Evolutionary conservation across 2,888 invertebrate species (phyloP), one percentile per base, ranked within the genome.

Genomic region (Chesias legatella): DNA sequence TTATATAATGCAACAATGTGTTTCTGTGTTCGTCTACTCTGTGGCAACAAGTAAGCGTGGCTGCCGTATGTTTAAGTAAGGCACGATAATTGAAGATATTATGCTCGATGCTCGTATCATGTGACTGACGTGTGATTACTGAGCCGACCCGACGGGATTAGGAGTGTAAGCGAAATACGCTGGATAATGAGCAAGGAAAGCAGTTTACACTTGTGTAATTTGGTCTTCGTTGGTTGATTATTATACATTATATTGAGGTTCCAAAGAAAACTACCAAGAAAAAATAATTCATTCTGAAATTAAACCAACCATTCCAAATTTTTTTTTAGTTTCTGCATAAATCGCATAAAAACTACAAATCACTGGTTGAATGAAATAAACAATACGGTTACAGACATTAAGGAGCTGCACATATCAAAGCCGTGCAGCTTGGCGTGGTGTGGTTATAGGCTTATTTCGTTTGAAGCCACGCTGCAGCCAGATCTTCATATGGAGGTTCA

Each of bases 41-140:
- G 46, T 71, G 70, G 20, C 36, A 58, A 70, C 66, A 58, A 72
- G 75, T 72, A 73, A 71, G 69, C 72, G 63, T 67, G 58, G 71
- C 69, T 70, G 73, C 79, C 73, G 79, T 79, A 72, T 82, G 74
- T 83, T 85, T 85, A 85, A 85, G 85, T 85, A 86, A 80, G 85
- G 86, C 80, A 84, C 84, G 83, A 79, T 86, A 86, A 86, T 85
- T 85, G 83, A 80, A 84, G 83, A 81, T 83, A n/a, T n/a, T n/a
- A 83, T 79, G 78, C 45, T 69, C 57, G 73, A 83, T 79, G 78
- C 45, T 69, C 57, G 73, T 75, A 80, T 82, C 76, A 79, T 79
- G 78, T 71, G 75, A 79, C 65, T 79, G 80, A 81, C 79, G 79
- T 72, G 71, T 76, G 77, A 82, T 82, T 83, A 69, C 30, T 22